phyloP scores from a whole-genome alignment of 2,113 vertebrate species.

The Lepus europaeus region DNA sequence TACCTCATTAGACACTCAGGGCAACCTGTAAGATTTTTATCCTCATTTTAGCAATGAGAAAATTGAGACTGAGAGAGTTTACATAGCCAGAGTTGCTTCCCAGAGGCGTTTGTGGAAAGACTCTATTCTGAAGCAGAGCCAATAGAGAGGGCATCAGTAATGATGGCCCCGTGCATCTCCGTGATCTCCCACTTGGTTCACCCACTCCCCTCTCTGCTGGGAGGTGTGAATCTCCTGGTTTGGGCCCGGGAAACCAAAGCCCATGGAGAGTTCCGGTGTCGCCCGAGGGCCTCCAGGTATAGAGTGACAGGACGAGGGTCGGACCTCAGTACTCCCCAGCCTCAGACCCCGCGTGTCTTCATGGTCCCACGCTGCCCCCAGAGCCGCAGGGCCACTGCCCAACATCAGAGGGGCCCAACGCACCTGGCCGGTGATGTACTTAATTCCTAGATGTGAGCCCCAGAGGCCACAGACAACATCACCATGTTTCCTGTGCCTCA shows the following conservation, averaged over 20 bases:
- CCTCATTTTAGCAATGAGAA: neutral
- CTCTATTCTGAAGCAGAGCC: neutral
- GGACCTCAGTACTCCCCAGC: neutral
- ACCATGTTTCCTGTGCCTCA: neutral
- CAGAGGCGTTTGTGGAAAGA: neutral
- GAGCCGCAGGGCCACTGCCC: neutral
- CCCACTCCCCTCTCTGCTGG: neutral
- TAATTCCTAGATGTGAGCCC: neutral
- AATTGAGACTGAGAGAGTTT: neutral
- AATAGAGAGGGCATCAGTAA: neutral
- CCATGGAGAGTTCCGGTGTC: neutral
- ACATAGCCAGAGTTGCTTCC: neutral
- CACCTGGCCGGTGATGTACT: neutral
- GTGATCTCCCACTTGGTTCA: neutral
- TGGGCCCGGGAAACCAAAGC: neutral
- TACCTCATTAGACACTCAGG: neutral
- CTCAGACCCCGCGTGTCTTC: neutral
- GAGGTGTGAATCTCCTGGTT: neutral
- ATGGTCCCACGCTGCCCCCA: neutral
- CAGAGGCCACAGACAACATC: neutral
- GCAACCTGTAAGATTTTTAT: neutral
- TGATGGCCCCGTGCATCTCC: neutral
- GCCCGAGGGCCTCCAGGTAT: neutral
- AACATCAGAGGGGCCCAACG: neutral
- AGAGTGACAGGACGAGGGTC: neutral